These are phyloP conservation scores for Rhizomys pruinosus DNA, from an alignment of 2,113 vertebrate species.

Conservation along the genomic window DNA sequence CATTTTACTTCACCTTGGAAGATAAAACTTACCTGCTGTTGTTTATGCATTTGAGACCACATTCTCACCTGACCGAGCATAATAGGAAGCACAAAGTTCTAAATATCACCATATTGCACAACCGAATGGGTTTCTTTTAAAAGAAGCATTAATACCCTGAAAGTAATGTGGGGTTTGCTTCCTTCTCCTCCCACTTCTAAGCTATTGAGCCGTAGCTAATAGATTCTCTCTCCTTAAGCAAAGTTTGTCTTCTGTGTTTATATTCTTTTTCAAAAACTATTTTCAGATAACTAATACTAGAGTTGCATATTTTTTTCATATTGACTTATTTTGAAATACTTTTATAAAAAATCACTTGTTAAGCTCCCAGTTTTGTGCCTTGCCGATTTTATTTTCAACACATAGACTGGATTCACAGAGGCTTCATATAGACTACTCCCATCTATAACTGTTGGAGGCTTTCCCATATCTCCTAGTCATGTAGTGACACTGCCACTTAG, in stretches of 20 bases:
- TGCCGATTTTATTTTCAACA: not conserved
- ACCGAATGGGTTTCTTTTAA: not conserved
- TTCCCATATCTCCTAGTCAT: fast-evolving
- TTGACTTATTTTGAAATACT: conserved; percentile 32
- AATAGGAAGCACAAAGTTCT: not conserved
- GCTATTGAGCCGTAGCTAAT: conserved; percentile 24
- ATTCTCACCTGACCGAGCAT: not conserved
- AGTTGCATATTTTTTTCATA: not conserved
- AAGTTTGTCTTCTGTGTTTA: conserved; percentile 3
- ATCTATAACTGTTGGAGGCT: too few species aligned
- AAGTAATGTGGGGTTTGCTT: not conserved
- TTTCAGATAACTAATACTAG: conserved; percentile 22
- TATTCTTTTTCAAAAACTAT: not conserved
- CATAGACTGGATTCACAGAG: not conserved
- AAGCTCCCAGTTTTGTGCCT: not conserved
- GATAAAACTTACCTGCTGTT: not conserved
- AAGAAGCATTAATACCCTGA: conserved; percentile 24
- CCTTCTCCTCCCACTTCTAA: not conserved
- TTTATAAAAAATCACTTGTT: not conserved
- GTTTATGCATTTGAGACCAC: not conserved
- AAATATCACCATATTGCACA: not conserved
- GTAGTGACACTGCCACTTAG: not conserved
- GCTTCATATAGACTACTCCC: not conserved
- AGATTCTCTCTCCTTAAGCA: conserved; percentile 47
- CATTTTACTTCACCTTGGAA: conserved; percentile 38